Evolutionary conservation across 2,113 vertebrate genomes (phyloP).

Genomic region (Okapia johnstoni): DNA sequence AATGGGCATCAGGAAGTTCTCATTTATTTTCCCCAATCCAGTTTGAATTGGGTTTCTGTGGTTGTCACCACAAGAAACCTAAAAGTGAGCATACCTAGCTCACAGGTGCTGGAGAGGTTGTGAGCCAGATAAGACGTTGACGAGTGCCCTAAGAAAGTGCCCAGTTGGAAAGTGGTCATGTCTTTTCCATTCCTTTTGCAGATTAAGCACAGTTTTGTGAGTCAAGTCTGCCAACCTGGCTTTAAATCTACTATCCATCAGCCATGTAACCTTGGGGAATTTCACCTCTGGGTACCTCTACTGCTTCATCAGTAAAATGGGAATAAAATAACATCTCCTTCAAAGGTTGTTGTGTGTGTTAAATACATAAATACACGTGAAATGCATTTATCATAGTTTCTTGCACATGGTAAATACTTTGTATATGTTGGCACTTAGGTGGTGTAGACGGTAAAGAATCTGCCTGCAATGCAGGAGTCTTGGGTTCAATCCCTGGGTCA

Average conservation of each 20-base stretch:
- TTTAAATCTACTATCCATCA: too few species aligned
- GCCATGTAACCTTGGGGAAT: background rate
- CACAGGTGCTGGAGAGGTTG: background rate
- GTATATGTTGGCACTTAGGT: background rate
- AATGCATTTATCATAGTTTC: background rate
- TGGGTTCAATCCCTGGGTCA: background rate
- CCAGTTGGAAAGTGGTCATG: background rate
- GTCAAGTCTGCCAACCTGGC: background rate
- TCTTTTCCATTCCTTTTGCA: background rate
- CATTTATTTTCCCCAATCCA: background rate
- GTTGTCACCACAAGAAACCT: background rate
- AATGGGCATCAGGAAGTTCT: background rate
- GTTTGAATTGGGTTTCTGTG: background rate
- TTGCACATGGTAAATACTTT: background rate
- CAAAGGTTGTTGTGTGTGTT: background rate
- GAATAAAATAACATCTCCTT: background rate
- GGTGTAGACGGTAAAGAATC: background rate
- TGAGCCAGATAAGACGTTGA: accelerated
- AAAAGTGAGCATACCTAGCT: background rate
- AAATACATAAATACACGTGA: background rate
- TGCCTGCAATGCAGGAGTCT: background rate
- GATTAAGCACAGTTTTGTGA: background rate
- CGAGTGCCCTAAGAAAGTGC: background rate
- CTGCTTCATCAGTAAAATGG: background rate
- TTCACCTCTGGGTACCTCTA: background rate